Base-by-base conservation (phyloP, 2,113 vertebrate genomes). In the Gadus chalcogrammus region DNA sequence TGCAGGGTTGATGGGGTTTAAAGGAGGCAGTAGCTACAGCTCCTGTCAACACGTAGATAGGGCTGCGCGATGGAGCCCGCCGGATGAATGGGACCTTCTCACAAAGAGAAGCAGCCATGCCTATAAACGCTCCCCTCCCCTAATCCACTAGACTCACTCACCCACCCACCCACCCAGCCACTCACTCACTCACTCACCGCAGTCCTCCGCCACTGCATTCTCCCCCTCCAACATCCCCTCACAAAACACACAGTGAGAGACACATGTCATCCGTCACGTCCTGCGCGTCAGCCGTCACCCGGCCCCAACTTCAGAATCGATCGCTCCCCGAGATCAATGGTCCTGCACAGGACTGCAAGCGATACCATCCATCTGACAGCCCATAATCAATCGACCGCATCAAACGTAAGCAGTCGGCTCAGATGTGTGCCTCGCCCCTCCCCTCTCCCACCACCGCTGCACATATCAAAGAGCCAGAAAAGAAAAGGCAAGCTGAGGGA, bases 101-200 rank as follows among this genome's bases (percentile, higher is more conserved):
- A 80, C 79, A 82, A 83, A 80, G 74, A 35, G 63, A 62, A 68
- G 64, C 56, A 83, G 62, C 65, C 62, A 63, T 38, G 8, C 53
- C 63, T 59, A 13, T 72, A 70, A 42, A 0, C 55, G 42, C 22
- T 62, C 62, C 31, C 78, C 35, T 70, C 69, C 69, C 67, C 17
- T 76, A 58, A 65, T 77, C 75, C 75, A 71, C 18, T 42, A 42
- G 55, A 20, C 48, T 17, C 13, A 17, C 55, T n/a, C 5, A 31
- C 62, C 4, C 63, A 2, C 55, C 2, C 38, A n/a, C 15, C 15
- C 35, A 4, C 20, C 20, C 27, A n/a, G 11, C 15, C 35, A 4
- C 20, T 11, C 27, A 27, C n/a, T 52, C 38, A 18, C 24, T 22
- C 38, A 15, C 15, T 64, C 24, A 12, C 20, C 60, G 7, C n/a